A percentile compares a stretch with the other conserved stretches of the same genome.
Conservation (phyloP, 2,797 vertebrate species). For the Tokudaia tokunoshimensis region DNA sequence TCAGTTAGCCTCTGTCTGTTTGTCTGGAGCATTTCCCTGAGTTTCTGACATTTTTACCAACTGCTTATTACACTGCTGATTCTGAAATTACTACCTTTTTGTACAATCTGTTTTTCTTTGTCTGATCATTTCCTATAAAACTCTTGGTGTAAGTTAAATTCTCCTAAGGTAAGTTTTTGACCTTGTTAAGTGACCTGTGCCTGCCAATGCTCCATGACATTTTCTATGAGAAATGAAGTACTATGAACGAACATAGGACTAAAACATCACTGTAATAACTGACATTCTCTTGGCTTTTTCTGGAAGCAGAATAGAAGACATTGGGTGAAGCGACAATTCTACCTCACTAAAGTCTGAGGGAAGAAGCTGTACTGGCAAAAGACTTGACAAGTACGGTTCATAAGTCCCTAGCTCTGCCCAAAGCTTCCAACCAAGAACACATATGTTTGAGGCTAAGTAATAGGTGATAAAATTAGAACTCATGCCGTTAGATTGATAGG, state of each 20-base stretch:
- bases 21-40: neutral
- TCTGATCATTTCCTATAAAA: constrained; percentile 14
- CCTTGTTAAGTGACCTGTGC: neutral
- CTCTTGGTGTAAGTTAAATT: neutral
- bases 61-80: neutral
- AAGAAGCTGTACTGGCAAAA: neutral
- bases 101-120: neutral
- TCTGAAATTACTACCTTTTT: neutral
- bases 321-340: neutral
- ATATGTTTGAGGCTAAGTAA: neutral
- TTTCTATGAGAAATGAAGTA: constrained; percentile 22
- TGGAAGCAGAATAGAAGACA: constrained; percentile 11
- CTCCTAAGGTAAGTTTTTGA: constrained; percentile 38
- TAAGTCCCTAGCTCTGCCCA: neutral
- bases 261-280: neutral
- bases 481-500: neutral
- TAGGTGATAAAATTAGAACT: neutral
- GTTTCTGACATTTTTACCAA: neutral
- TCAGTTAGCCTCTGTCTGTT: neutral
- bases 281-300: neutral
- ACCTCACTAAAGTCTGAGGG: neutral
- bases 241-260: neutral
- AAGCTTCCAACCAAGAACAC: neutral
- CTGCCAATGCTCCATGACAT: constrained; percentile 7
- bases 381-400: neutral